Percentiles rank a stretch among this genome's conserved stretches.
phyloP scores from a whole-genome alignment of 53 echinoderm and acorn worm species.

The Actinopyga echinites region DNA sequence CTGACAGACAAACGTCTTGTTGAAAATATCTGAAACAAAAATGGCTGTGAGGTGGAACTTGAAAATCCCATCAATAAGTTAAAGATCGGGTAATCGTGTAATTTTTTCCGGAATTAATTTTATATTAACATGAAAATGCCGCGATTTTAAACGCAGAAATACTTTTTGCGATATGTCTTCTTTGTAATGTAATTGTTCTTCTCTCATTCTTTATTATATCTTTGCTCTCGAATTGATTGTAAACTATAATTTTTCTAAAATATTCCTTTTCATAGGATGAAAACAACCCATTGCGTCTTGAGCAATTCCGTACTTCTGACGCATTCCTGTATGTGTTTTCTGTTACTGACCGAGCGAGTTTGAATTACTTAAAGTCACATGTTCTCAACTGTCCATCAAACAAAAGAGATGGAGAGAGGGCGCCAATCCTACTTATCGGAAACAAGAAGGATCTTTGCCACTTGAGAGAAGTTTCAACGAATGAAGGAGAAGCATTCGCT shows the following conservation, averaged over 20 bases:
- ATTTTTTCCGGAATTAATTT: too few relatives aligned
- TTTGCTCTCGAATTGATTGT: too few relatives aligned
- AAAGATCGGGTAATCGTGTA: too few relatives aligned
- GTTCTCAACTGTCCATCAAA: slow-evolving; percentile 29
- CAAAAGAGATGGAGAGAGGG: slow-evolving; percentile 56
- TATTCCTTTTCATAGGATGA: slow-evolving; percentile 55
- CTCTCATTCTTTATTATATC: too few relatives aligned
- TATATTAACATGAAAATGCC: too few relatives aligned
- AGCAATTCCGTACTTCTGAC: slow-evolving; percentile 77
- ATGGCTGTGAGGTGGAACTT: too few relatives aligned
- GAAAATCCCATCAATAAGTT: too few relatives aligned
- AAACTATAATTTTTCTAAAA: neutral
- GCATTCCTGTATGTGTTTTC: slow-evolving; percentile 87
- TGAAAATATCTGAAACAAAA: too few relatives aligned
- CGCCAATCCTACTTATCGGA: slow-evolving; percentile 74
- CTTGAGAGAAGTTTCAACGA: slow-evolving; percentile 61
- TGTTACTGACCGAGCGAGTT: slow-evolving; percentile 78
- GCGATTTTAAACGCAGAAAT: too few relatives aligned
- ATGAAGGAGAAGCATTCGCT: slow-evolving; percentile 82
- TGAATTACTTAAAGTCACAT: slow-evolving; percentile 54
- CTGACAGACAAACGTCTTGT: too few relatives aligned
- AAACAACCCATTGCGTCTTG: slow-evolving; percentile 69
- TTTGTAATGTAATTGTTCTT: too few relatives aligned
- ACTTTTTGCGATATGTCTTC: too few relatives aligned
- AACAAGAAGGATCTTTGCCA: slow-evolving; percentile 94